Percentiles rank a stretch among this genome's conserved stretches.
These are phyloP conservation scores for Drosophila meridionalis DNA, from an alignment of 2,888 invertebrate genomes.

Conservation along the genomic window DNA sequence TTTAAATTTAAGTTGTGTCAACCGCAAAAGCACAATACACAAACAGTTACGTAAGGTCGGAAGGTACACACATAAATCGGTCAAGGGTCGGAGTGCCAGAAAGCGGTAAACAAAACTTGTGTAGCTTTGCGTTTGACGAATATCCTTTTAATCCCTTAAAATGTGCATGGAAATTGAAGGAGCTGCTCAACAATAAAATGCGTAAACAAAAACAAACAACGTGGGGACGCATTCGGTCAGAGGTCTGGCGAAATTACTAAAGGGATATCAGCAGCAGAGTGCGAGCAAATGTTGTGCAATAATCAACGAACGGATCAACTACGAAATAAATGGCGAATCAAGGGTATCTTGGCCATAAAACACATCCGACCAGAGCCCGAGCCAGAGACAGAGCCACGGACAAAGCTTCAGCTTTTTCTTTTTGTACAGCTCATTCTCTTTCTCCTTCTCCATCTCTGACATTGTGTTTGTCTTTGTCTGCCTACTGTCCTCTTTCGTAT, in stretches of 20 bases:
- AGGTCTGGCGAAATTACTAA: constrained; percentile 68
- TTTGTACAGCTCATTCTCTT: constrained; percentile 17
- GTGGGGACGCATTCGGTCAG: constrained; percentile 67
- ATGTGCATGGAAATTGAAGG: constrained; percentile 73
- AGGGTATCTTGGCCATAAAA: constrained; percentile 74
- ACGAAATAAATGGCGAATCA: constrained; percentile 78
- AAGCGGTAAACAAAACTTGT: constrained; percentile 63
- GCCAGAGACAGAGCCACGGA: constrained; percentile 26
- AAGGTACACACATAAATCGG: neutral
- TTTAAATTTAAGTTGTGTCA: constrained; percentile 38
- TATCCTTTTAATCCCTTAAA: constrained; percentile 81
- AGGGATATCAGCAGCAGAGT: constrained; percentile 36
- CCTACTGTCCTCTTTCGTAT: constrained; percentile 17
- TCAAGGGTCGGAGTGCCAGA: constrained; percentile 23
- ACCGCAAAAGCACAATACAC: constrained; percentile 44
- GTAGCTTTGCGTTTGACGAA: constrained; percentile 73
- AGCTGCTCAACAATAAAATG: constrained; percentile 59
- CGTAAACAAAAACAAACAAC: constrained; percentile 68
- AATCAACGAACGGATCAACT: constrained; percentile 81
- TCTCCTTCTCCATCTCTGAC: neutral
- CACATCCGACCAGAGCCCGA: constrained; percentile 65
- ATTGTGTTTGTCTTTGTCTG: constrained; percentile 12
- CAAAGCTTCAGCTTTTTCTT: constrained; percentile 48
- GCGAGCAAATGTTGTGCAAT: constrained; percentile 72
- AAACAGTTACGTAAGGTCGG: constrained; percentile 14